Percentiles rank a stretch among this genome's conserved stretches.
Conservation (phyloP, 2,888 invertebrate species). For the Drosophila eohydei region DNA sequence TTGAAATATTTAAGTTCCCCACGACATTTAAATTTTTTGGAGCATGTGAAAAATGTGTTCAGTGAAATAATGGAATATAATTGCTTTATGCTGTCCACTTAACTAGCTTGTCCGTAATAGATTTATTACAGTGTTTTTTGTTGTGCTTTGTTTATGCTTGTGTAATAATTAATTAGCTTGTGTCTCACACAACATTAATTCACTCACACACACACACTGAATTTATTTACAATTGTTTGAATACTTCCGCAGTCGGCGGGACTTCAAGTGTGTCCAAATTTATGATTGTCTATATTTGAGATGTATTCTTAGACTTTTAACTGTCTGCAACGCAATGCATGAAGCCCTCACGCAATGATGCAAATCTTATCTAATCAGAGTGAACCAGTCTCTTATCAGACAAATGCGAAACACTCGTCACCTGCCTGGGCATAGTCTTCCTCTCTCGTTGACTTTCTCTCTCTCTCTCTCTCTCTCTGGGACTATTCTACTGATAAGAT, state of each 20-base stretch:
- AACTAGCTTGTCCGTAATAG: constrained; percentile 39
- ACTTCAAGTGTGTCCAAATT: constrained; percentile 10
- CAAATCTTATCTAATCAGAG: constrained; percentile 55
- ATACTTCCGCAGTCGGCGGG: constrained; percentile 31
- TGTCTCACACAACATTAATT: constrained; percentile 38
- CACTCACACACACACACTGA: constrained; percentile 32
- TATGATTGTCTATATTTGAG: constrained; percentile 3
- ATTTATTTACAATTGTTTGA: constrained; percentile 37
- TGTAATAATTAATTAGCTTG: constrained; percentile 47
- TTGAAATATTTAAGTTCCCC: constrained; percentile 23
- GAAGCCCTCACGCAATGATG: constrained; percentile 31
- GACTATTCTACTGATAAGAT: constrained; percentile 35
- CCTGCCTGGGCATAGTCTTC: not conserved
- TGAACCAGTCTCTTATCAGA: constrained; percentile 28
- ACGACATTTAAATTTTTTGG: constrained; percentile 24
- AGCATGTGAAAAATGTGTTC: constrained; percentile 48
- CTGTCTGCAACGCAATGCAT: constrained; percentile 16
- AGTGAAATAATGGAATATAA: constrained; percentile 30
- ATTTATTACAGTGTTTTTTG: constrained; percentile 27
- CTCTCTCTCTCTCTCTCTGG: not conserved
- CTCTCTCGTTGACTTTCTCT: not conserved
- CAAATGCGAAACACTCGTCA: constrained; percentile 1
- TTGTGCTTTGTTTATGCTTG: constrained; percentile 22
- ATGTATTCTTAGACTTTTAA: constrained; percentile 23
- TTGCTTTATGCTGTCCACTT: constrained; percentile 24